Conservation (phyloP, 2,113 vertebrate genomes). For the Syrrhaptes paradoxus region DNA sequence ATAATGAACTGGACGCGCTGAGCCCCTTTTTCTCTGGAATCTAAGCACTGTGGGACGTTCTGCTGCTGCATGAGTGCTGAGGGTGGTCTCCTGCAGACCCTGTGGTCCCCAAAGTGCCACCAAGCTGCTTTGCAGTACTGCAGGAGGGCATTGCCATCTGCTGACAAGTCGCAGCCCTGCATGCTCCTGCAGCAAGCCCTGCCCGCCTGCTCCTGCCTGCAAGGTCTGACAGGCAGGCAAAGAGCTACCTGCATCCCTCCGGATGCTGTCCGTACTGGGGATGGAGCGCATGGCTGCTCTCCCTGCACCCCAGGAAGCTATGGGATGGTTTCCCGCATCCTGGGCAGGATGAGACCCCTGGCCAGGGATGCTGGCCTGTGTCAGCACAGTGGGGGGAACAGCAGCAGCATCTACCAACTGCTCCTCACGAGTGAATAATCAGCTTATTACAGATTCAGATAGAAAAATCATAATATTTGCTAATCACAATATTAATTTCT, state of each 20-base stretch:
- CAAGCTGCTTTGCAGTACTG: not conserved
- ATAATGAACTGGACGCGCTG: rapidly evolving
- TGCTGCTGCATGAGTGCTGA: not conserved
- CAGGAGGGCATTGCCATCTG: slow-evolving; percentile 60
- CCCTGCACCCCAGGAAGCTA: not conserved
- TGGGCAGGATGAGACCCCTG: not conserved
- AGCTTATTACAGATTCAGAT: slow-evolving; percentile 46
- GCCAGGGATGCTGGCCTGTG: not conserved
- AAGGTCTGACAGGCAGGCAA: not conserved
- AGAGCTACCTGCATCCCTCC: not conserved
- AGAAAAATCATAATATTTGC: slow-evolving; percentile 63
- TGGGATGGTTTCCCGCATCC: rapidly evolving
- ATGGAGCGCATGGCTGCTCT: not conserved
- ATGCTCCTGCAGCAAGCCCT: not conserved
- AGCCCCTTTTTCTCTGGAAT: rapidly evolving
- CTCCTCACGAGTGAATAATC: slow-evolving; percentile 36
- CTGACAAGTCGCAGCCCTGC: slow-evolving; percentile 45
- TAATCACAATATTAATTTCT: slow-evolving; percentile 67
- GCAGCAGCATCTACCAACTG: not conserved
- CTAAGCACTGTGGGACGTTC: not conserved
- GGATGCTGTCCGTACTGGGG: not conserved
- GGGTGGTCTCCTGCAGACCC: not conserved
- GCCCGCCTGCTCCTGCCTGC: not conserved
- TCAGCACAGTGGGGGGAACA: not conserved
- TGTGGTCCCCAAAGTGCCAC: not conserved